Conservation (phyloP, 2,888 invertebrate species). For the Dusona sp. region DNA sequence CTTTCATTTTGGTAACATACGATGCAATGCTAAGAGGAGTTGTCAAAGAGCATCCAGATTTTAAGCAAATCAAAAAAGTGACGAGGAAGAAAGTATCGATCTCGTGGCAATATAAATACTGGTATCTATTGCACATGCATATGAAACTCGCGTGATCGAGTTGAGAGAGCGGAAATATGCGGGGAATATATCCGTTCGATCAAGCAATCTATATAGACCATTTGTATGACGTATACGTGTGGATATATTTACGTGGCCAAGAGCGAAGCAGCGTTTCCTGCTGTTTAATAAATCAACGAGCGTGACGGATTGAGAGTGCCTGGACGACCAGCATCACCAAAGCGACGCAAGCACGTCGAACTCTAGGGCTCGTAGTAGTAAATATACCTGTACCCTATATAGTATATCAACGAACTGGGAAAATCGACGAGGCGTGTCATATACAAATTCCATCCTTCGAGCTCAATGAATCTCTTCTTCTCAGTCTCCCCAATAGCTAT, state of each 20-base stretch:
- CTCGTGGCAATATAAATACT: background rate
- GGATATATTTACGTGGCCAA: conserved; percentile 28
- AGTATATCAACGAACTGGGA: conserved; percentile 17
- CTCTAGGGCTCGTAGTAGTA: conserved; percentile 33
- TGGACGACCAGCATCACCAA: conserved; percentile 38
- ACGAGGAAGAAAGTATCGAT: background rate
- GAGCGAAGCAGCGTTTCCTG: conserved; percentile 45
- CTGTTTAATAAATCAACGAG: conserved; percentile 68
- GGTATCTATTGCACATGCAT: background rate
- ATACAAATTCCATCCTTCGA: conserved; percentile 26
- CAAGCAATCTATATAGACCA: background rate
- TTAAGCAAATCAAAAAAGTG: background rate
- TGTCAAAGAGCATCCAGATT: conserved; percentile 74
- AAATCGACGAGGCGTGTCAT: conserved; percentile 48
- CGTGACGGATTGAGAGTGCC: conserved; percentile 63
- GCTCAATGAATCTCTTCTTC: background rate
- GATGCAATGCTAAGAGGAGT: conserved; percentile 82
- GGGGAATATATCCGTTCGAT: conserved; percentile 57
- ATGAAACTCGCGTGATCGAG: conserved; percentile 31
- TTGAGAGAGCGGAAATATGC: conserved; percentile 30
- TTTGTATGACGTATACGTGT: conserved; percentile 21
- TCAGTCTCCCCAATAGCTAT: background rate
- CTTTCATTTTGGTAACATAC: conserved; percentile 74
- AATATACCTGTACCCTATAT: conserved; percentile 29
- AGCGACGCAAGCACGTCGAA: conserved; percentile 39